Conservation (phyloP, 1,140 invertebrate genomes). For the Orius insidiosus region DNA sequence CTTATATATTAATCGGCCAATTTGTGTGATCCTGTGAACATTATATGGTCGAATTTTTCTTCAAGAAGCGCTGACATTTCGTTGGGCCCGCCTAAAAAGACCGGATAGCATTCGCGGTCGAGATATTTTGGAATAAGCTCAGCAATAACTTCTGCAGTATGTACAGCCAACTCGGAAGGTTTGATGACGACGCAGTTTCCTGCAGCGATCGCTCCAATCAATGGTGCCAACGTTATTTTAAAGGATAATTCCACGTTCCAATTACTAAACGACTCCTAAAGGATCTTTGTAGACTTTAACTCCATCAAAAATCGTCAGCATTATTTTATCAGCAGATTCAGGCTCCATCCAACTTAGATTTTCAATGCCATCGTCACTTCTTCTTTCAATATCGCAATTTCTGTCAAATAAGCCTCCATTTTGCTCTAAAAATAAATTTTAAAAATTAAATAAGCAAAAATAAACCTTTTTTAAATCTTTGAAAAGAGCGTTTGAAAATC, state of each 20-base stretch:
- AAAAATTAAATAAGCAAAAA: conserved; percentile 4
- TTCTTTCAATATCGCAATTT: conserved; percentile 46
- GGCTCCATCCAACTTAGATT: conserved; percentile 50
- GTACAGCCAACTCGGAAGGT: conserved; percentile 77
- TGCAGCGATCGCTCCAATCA: conserved; percentile 72
- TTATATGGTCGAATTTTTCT: conserved; percentile 92
- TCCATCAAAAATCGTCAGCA: conserved; percentile 50
- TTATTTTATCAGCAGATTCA: conserved; percentile 41
- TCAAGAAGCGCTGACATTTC: conserved; percentile 77
- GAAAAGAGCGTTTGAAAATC: conserved; percentile 52
- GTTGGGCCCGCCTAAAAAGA: conserved; percentile 57
- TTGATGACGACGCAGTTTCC: conserved; percentile 90
- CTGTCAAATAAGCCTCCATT: conserved; percentile 45
- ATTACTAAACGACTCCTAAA: conserved; percentile 78
- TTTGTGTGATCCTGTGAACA: conserved; percentile 81
- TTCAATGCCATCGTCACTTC: conserved; percentile 42
- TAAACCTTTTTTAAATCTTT: conserved; percentile 60
- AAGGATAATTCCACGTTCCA: conserved; percentile 95
- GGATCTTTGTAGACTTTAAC: conserved; percentile 65
- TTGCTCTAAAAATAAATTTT: conserved; percentile 32
- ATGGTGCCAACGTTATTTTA: conserved; percentile 60
- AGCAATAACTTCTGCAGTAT: conserved; percentile 51
- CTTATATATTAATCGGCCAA: conserved; percentile 74
- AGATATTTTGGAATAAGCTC: conserved; percentile 29
- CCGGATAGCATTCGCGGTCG: conserved; percentile 45